Evolutionary conservation across 2,113 vertebrate genomes (phyloP).

Genomic region (Phrynosoma blainvillii): DNA sequence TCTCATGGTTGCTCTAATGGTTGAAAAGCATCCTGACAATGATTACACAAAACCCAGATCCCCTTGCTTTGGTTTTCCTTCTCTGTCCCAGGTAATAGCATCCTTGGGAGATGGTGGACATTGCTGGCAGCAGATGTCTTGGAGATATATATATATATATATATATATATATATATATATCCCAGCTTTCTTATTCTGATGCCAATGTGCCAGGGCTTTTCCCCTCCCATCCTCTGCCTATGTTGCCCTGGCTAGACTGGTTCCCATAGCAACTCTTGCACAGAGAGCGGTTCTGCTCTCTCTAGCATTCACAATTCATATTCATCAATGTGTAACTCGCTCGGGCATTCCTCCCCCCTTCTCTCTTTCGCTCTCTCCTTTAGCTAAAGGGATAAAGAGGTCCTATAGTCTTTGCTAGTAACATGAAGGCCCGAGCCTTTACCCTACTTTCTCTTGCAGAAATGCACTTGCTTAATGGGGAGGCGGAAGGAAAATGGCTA

Average conservation of each 20-base stretch:
- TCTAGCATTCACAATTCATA: constrained; percentile 48
- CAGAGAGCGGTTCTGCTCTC: constrained; percentile 44
- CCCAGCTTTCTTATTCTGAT: constrained; percentile 37
- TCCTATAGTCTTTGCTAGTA: background rate
- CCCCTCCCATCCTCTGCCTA: background rate
- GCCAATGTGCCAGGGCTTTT: constrained; percentile 44
- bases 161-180: background rate
- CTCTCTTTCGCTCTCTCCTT: background rate
- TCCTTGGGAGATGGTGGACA: background rate
- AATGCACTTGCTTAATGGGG: background rate
- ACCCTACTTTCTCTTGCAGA: background rate
- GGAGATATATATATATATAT: background rate
- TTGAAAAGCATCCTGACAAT: background rate
- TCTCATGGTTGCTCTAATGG: background rate
- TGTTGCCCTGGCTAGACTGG: constrained; percentile 60
- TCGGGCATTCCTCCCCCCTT: background rate
- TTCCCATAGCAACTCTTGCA: constrained; percentile 69
- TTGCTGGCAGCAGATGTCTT: constrained; percentile 11
- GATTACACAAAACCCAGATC: background rate
- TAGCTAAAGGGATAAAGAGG: background rate
- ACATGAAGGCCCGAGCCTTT: background rate
- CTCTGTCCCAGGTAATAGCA: background rate
- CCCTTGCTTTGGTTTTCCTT: background rate
- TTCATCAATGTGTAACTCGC: background rate
- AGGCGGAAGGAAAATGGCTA: too few species aligned